A percentile compares a stretch with the other conserved stretches of the same genome.
Conservation (phyloP, 2,113 vertebrate genomes). For the Centrocercus urophasianus region DNA sequence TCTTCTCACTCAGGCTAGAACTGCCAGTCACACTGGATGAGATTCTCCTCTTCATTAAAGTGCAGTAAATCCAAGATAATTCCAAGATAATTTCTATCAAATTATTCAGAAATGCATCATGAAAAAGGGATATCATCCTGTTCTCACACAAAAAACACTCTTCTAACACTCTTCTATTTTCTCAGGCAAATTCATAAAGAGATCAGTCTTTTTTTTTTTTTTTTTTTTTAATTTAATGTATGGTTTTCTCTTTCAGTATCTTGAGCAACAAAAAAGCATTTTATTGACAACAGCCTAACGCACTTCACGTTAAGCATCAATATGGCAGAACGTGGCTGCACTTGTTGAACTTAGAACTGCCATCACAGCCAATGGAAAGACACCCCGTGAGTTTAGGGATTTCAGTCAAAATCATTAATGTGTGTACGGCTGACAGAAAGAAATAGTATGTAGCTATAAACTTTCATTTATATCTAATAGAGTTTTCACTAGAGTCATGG, state of each 20-base stretch:
- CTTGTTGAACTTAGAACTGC: neutral
- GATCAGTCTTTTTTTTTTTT: neutral
- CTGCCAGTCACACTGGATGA: neutral
- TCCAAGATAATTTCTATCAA: neutral
- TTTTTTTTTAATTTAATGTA: neutral
- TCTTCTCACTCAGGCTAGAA: neutral
- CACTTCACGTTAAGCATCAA: neutral
- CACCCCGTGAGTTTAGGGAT: neutral
- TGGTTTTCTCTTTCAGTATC: neutral
- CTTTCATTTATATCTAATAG: neutral
- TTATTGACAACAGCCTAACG: neutral
- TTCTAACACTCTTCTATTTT: neutral
- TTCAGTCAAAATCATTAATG: neutral
- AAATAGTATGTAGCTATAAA: neutral
- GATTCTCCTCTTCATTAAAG: neutral
- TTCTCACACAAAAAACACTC: neutral
- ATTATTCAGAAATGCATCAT: neutral
- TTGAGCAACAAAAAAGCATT: neutral
- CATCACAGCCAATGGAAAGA: neutral
- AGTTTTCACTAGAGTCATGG: neutral
- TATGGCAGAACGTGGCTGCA: neutral
- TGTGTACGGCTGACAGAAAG: neutral
- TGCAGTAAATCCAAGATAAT: conserved; percentile 17
- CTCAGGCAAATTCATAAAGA: neutral
- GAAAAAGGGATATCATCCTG: neutral